These are phyloP conservation scores for Austrolebias charrua DNA, from an alignment of 2,797 vertebrate species.

Conservation along the genomic window DNA sequence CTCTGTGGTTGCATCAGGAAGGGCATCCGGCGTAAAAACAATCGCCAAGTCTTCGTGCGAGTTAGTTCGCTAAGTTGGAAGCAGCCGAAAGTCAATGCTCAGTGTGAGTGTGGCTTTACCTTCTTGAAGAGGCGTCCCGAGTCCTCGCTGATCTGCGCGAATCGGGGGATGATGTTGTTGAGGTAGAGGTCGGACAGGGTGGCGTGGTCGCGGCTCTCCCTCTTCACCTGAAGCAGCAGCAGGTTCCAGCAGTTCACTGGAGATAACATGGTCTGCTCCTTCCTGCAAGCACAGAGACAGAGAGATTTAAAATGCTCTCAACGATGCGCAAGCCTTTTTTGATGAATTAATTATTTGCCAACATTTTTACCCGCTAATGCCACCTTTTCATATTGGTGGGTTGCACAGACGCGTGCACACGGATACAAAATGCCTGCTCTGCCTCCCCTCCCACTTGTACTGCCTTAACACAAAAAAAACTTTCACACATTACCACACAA, in stretches of 20 bases:
- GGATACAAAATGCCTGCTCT: no score
- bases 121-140: conserved; percentile 90
- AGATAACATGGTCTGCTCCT: conserved; percentile 92
- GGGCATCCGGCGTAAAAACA: no score
- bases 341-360: no score
- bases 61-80: no score
- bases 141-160: conserved; percentile 97
- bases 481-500: no score
- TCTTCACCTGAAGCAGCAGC: conserved; percentile 93
- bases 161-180: conserved; percentile 98
- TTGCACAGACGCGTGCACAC: conserved; percentile 3
- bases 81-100: no score
- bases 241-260: conserved; percentile 98
- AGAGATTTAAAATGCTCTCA: background rate
- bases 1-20: no score
- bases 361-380: conserved; percentile 27
- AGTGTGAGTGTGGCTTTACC: conserved; percentile 34
- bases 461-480: no score
- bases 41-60: no score
- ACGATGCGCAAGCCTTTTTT: background rate
- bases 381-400: conserved; percentile 9
- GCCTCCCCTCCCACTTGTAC: no score
- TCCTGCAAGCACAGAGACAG: conserved; percentile 74
- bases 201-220: conserved; percentile 96
- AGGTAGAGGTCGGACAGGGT: conserved; percentile 99